phyloP scores from a whole-genome alignment of 2,113 vertebrate species.

The Apodemus sylvaticus region DNA sequence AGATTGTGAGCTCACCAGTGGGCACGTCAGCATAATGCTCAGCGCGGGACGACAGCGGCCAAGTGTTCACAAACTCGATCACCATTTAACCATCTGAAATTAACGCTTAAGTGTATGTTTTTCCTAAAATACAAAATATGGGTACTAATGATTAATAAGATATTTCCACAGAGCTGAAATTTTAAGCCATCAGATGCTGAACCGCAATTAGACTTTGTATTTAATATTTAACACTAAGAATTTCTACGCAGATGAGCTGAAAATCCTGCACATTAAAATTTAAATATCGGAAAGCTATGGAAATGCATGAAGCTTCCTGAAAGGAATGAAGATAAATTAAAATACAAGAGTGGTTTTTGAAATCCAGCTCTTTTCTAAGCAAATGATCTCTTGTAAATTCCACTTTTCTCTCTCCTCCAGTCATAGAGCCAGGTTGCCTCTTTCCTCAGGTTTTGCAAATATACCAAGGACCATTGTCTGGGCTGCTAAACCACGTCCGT shows the following conservation, averaged over 20 bases:
- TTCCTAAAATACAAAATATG: not conserved
- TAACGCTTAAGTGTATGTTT: not conserved
- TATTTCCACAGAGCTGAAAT: not conserved
- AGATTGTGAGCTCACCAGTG: conserved; percentile 19
- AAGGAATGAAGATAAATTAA: conserved; percentile 52
- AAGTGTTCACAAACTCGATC: conserved; percentile 11
- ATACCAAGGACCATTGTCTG: conserved; percentile 55
- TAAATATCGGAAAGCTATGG: not conserved
- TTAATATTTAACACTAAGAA: conserved; percentile 16
- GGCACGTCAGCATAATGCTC: conserved; percentile 17
- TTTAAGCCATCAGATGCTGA: conserved; percentile 11
- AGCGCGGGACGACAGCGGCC: not conserved
- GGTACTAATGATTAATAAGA: conserved; percentile 5
- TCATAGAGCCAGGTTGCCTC: conserved; percentile 33
- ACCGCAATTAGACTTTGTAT: not conserved
- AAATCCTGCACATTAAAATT: conserved; percentile 26
- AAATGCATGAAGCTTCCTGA: conserved; percentile 35
- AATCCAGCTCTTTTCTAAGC: conserved; percentile 49
- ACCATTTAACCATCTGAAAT: conserved; percentile 34
- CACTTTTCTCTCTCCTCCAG: conserved; percentile 38
- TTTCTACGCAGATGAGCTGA: not conserved
- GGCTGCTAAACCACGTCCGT: conserved; percentile 55
- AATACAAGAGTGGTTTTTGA: conserved; percentile 47
- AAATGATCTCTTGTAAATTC: conserved; percentile 54
- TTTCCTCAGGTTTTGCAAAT: conserved; percentile 48